Base-by-base conservation (phyloP, 2,797 vertebrate species). In the Pelobates cultripes region DNA sequence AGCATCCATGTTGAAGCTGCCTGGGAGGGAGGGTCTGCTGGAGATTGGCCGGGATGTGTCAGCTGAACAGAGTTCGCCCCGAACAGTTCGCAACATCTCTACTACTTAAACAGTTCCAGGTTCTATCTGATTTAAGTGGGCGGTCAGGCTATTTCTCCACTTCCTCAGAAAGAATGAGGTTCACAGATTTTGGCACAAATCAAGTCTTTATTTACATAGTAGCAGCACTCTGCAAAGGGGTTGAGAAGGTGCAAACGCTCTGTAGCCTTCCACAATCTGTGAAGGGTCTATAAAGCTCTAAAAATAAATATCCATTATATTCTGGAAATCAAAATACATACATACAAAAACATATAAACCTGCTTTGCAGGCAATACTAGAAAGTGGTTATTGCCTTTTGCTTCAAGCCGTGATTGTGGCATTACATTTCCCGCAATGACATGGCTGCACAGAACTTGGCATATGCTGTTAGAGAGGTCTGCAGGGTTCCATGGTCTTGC, bases 181-280 rank as follows among this genome's bases (percentile, higher is more conserved):
- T 70, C 71, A 40, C 47, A 60, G 13, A 2, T 1, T 43, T 9
- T 66, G 67, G 55, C 53, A 51, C 43, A 71, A 47, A 74, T 81
- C 64, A 61, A 71, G 7, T 76, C 68, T 81, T 57, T 81, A 81
- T 81, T 77, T 77, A 77, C 74, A 73, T 3, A 44, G 4, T 72
- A 43, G 67, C 45, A 45, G 41, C 7, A 67, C 69, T 75, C 17
- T 71, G 44, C 66, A 75, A 45, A 70, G 7, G 17, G 55, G 14
- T 28, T 64, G 2, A 51, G 28, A 71, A 47, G 70, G 45, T 70
- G 68, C 68, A 70, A 28, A 15, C 17, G 14, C 43, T n/a, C 43
- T 44, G 9, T 9, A n/a, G 68, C 4, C 14, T n/a, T 45, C 68
- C 43, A 40, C 5, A 2, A 15, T 13, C n/a, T 45, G 42, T 8